Base-by-base conservation (phyloP, 2,113 vertebrate genomes). In the Pandion haliaetus region DNA sequence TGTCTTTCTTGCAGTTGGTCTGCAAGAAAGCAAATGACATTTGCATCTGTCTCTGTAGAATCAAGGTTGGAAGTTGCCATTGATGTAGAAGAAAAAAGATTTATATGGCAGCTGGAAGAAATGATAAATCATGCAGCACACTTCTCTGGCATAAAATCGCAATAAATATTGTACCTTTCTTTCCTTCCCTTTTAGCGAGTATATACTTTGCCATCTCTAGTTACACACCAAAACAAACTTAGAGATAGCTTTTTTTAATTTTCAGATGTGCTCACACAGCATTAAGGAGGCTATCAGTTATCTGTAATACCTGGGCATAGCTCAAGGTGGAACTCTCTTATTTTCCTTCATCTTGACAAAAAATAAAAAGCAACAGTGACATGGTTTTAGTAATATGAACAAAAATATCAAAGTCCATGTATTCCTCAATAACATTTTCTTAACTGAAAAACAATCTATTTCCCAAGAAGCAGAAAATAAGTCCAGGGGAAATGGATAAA, bases 241-340 rank as follows among this genome's bases (percentile, higher is more conserved):
- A 19, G 32, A 88, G 12, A 21, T 5, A 36, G 52, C 2, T 6
- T 8, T 45, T 83, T 86, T 82, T 44, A 16, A 44, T 47, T 89
- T 95, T 89, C 54, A 49, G 7, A 59, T 38, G 23, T 62, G 26
- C 38, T 86, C 32, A 59, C 21, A 45, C 15, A 58, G 21, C 45
- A 44, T 63, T 70, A 58, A 32, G 58, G 81, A 77, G 34, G 16
- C 26, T 71, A 24, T 61, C 57, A 72, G 47, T 81, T 76, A 69
- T 47, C 55, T 95, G 93, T 67, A 94, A 61, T 91, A 79, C 61
- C 61, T 88, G 58, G 36, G 31, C 69, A 87, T 13, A 92, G 69
- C 85, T 93, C 83, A 86, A 95, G 89, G 74, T 88, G 91, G 84
- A 97, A 96, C 76, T 57, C 57, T 74, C 55, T 93, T 90, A 57